Evolutionary conservation across 2,113 vertebrate genomes (phyloP), one percentile per base, ranked within the genome.

Genomic region (Peromyscus maniculatus): DNA sequence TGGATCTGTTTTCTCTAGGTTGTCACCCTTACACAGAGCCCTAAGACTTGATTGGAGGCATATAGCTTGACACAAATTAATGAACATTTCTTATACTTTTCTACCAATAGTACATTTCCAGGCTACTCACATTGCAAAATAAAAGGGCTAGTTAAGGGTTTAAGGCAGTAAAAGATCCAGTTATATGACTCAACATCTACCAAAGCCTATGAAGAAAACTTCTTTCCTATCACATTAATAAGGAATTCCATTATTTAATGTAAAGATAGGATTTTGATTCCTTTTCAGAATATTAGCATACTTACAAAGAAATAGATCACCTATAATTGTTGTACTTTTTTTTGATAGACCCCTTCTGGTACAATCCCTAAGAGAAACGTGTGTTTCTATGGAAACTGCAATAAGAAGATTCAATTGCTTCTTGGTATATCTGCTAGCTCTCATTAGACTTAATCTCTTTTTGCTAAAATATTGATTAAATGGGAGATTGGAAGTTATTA

Each of bases 401-500:
- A 98, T 98, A 98, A 98, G 97, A 97, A 97, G 97, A 98, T 98
- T 97, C 98, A 99, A 98, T 96, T 97, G 93, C 93, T 98, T 98
- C 98, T 98, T 98, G 97, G 98, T 98, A 98, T 97, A 98, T 98
- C 97, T 72, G 98, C 97, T 98, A 86, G 86, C 97, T 98, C 98
- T 98, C 99, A 99, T 99, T 99, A 99, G 97, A 98, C 98, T 96
- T 98, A 99, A 99, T 99, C 98, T 99, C 97, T 99, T 99, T 98
- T 99, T 99, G 99, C 98, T 99, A 99, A 99, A 99, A 99, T 99
- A 99, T 99, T 99, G 99, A 99, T 99, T 99, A 98, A 98, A 98
- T 89, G 93, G 96, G 97, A 99, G 99, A 99, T 99, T 99, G 99
- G 99, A 99, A 99, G 99, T 99, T 99, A 99, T 99, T 99, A 99